Base-by-base conservation (phyloP, 23 tunicate species). In the Phallusia fumigata region DNA sequence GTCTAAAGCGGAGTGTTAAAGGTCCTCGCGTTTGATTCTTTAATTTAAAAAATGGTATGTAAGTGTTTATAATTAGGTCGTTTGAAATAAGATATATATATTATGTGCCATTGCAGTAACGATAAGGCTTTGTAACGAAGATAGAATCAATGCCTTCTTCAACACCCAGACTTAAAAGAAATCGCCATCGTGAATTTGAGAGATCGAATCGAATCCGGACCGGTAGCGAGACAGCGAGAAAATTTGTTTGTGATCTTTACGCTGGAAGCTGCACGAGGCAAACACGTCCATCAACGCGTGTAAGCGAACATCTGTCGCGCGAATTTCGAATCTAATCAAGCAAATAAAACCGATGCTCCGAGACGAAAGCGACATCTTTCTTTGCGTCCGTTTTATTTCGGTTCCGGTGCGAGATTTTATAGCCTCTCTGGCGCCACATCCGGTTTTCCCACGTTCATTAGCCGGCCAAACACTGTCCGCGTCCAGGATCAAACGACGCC, bases 361-460 rank as follows among this genome's bases (percentile, higher is more conserved):
- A 21, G 69, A 58, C 26, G 28, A 58, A 58, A 22, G 28, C 28
- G 28, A 58, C 69, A 58, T 58, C 69, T 58, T 13, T 24, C 28
- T 58, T 58, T 24, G 69, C 28, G 69, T 24, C 69, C 69, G 69
- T 58, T 58, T 58, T 16, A 58, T 58, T 6, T 58, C 26, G 69
- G 69, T 58, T 58, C 69, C 69, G 69, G 28, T 24, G 69, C 69
- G 16, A 24, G 16, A 22, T 22, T 58, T 58, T 58, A 58, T 16
- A 24, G 69, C 69, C 69, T 24, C 69, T 58, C 69, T 58, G 69
- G 69, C 69, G 69, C 69, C 69, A 58, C 69, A 58, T 58, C 69
- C 69, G 69, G 69, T 58, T 22, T 58, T 58, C 69, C 69, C 69
- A 58, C 69, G 69, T 58, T 58, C 69, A 58, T 58, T 58, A 58